These are phyloP conservation scores for Copidosoma aretas DNA, from an alignment of 2,888 invertebrate genomes.

Conservation along the genomic window DNA sequence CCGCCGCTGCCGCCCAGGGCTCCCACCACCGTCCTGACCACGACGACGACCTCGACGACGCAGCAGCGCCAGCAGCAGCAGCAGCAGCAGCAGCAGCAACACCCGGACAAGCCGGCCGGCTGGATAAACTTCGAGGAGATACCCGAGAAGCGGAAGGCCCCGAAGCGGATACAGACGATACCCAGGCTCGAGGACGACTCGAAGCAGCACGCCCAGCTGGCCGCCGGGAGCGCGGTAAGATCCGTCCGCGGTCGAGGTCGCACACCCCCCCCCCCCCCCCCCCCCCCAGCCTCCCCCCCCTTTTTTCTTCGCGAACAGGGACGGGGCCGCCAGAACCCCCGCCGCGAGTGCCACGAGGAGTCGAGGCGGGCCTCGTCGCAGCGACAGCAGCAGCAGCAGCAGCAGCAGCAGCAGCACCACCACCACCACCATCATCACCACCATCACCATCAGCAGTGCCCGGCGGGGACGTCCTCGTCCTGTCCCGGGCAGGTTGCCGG, in stretches of 20 bases:
- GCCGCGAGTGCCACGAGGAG: constrained; percentile 84
- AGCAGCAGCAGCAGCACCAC: constrained; percentile 34
- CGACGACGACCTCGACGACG: too few relatives aligned
- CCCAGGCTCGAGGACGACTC: constrained; percentile 67
- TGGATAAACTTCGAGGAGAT: constrained; percentile 91
- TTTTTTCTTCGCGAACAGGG: too few relatives aligned
- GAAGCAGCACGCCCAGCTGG: constrained; percentile 45
- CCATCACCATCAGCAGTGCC: too few relatives aligned
- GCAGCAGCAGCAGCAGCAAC: constrained; percentile 31
- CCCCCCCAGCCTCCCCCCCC: too few relatives aligned
- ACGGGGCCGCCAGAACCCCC: too few relatives aligned
- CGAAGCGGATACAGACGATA: constrained; percentile 82
- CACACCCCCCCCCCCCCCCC: too few relatives aligned
- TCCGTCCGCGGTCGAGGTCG: too few relatives aligned
- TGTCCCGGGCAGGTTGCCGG: not conserved
- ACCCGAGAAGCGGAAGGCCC: constrained; percentile 81
- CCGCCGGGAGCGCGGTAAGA: constrained; percentile 22
- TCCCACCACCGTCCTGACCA: constrained; percentile 50
- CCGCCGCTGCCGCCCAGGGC: constrained; percentile 56
- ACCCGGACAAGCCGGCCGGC: constrained; percentile 62
- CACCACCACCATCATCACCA: constrained; percentile 22
- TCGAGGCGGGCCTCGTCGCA: constrained; percentile 53
- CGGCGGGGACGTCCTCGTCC: not conserved
- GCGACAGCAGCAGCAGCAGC: constrained; percentile 49
- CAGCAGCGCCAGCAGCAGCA: constrained; percentile 31